Conservation (phyloP, 30 jellyfish, hydroid and myxozoan genomes). For the Aurelia sp. region DNA sequence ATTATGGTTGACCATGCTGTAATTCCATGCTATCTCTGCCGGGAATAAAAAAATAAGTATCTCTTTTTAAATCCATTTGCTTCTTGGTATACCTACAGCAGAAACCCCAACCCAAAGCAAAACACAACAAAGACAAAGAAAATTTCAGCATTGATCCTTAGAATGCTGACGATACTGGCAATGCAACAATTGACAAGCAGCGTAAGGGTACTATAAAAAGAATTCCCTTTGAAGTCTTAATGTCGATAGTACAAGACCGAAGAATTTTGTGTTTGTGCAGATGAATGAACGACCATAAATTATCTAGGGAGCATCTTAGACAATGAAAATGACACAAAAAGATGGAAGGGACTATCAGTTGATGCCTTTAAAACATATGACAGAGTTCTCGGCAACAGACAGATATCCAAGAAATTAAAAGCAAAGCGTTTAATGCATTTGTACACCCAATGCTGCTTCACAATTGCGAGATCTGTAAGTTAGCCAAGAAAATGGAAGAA, state of each 20-base stretch:
- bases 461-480: slow-evolving; percentile 38
- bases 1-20: too few relatives aligned
- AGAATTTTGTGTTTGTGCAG: not conserved
- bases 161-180: not conserved
- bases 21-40: too few relatives aligned
- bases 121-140: too few relatives aligned
- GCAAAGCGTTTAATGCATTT: not conserved
- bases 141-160: too few relatives aligned
- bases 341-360: not conserved
- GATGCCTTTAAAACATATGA: slow-evolving; percentile 10
- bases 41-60: too few relatives aligned
- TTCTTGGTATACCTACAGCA: too few relatives aligned
- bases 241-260: not conserved
- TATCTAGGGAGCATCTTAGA: slow-evolving; percentile 1
- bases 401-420: not conserved
- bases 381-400: not conserved
- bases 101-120: too few relatives aligned
- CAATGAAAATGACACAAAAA: not conserved
- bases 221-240: not conserved
- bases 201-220: not conserved
- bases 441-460: slow-evolving; percentile 1
- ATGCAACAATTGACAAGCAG: not conserved
- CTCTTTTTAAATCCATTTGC: too few relatives aligned
- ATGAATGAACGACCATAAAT: not conserved
- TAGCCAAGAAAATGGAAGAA: slow-evolving; percentile 19